phyloP scores from a whole-genome alignment of 2,888 invertebrate species.

The Oxystoma pomonae region DNA sequence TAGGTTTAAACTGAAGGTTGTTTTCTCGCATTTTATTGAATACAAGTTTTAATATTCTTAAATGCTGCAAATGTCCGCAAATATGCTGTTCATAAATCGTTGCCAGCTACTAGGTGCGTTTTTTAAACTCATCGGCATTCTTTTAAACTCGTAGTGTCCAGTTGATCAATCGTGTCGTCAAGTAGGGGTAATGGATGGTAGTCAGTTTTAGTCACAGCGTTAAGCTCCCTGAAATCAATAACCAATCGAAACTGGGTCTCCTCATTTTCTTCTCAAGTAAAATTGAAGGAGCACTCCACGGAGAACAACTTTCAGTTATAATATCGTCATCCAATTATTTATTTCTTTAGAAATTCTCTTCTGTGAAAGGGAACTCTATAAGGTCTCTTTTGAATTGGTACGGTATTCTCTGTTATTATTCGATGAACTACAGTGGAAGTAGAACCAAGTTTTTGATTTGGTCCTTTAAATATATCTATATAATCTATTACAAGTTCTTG shows the following conservation, averaged over 20 bases:
- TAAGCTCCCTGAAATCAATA: neutral
- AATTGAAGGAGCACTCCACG: neutral
- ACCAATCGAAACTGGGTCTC: neutral
- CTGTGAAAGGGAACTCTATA: neutral
- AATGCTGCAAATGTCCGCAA: no score
- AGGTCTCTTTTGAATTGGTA: neutral
- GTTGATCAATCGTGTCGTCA: neutral
- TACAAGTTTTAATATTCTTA: no score
- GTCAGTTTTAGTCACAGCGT: neutral
- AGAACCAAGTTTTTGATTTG: no score
- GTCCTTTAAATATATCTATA: no score
- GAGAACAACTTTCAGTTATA: neutral
- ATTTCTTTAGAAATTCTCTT: neutral
- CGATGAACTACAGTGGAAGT: no score
- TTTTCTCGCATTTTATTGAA: no score
- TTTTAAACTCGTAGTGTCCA: neutral
- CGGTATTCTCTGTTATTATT: no score
- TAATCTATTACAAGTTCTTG: neutral
- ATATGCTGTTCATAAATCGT: neutral
- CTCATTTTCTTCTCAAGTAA: no score
- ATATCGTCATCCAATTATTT: neutral
- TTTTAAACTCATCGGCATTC: neutral
- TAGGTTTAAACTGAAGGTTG: no score
- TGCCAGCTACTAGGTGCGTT: neutral
- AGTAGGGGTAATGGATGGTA: neutral